These are phyloP conservation scores for Pungitius pungitius DNA, from an alignment of 2,113 vertebrate genomes.

Conservation along the genomic window DNA sequence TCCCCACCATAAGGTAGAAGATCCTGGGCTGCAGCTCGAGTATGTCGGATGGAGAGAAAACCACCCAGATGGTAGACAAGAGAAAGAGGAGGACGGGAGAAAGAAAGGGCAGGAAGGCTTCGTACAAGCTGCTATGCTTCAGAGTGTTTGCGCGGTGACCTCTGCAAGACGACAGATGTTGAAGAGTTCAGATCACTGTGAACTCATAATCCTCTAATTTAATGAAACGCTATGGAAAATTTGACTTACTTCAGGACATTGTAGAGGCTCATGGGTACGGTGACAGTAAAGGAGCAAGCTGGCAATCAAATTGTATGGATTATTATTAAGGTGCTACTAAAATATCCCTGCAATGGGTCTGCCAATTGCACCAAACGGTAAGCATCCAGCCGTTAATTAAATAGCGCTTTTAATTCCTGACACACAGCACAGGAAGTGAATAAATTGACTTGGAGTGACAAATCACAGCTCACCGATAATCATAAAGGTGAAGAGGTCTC, in stretches of 20 bases:
- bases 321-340: not conserved
- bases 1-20: slow-evolving; percentile 98
- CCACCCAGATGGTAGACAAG: slow-evolving; percentile 88
- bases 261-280: slow-evolving; percentile 95
- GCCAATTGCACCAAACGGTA: not conserved
- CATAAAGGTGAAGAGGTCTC: slow-evolving; percentile 96
- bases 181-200: not conserved
- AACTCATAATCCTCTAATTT: not conserved
- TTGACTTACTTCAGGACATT: slow-evolving; percentile 91
- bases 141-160: slow-evolving; percentile 86
- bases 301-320: slow-evolving; percentile 23
- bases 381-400: not conserved
- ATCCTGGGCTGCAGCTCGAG: slow-evolving; percentile 89
- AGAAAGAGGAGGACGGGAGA: slow-evolving; percentile 91
- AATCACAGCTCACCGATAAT: slow-evolving; percentile 88
- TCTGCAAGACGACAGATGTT: slow-evolving; percentile 70
- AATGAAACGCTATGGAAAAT: rapidly evolving
- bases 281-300: slow-evolving; percentile 93
- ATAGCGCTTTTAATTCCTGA: not conserved
- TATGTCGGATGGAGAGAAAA: slow-evolving; percentile 86
- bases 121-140: slow-evolving; percentile 91
- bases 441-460: not conserved
- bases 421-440: not conserved
- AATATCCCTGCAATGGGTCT: not conserved
- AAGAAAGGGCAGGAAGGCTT: slow-evolving; percentile 91